Evolutionary conservation across 2,797 vertebrate species (phyloP), one percentile per base, ranked within the genome.

Genomic region (Gallinago nigripennis): DNA sequence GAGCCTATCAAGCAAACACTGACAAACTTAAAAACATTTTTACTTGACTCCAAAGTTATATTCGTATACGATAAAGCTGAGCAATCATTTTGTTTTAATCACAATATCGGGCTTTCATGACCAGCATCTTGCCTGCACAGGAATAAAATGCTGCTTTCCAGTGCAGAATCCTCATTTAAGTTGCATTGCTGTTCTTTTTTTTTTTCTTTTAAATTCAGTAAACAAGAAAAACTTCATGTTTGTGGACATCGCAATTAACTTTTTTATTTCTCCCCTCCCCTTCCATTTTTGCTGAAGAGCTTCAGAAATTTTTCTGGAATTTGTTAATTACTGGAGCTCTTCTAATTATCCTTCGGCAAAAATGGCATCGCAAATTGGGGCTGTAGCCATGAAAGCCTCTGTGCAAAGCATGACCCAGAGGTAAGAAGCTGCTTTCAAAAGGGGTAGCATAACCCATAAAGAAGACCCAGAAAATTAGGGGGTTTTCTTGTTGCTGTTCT

Each of bases 341-440:
- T 82, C 30, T 68, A 21, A 92, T 94, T 92, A 90, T 53, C 64
- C 57, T 93, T 61, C 65, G 70, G 84, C 81, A 97, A 95, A 95
- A 97, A 95, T 64, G 91, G 79, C 54, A 69, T 25, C 11, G 9
- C 73, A 82, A 43, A 81, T 72, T 37, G 65, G 65, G 94, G 80
- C 97, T 95, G 82, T 37, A 94, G 96, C 92, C 97, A 97, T 96
- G 97, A 98, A 97, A 98, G 97, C 97, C 97, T 91, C 94, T 20
- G 19, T 91, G 90, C 65, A 96, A 94, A 93, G 86, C 90, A 96
- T 54, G 57, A 96, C 93, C 89, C 95, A 89, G 73, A 89, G 94
- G 60, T 60, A 96, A 95, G 66, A 96, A 94, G 95, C 87, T 93
- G 94, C 91, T 97, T 95, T 96, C 93, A 96, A 94, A 97, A 95